A percentile compares a stretch with the other conserved stretches of the same genome.
phyloP scores from a whole-genome alignment of 2,888 invertebrate species.

The Drosophila anceps region DNA sequence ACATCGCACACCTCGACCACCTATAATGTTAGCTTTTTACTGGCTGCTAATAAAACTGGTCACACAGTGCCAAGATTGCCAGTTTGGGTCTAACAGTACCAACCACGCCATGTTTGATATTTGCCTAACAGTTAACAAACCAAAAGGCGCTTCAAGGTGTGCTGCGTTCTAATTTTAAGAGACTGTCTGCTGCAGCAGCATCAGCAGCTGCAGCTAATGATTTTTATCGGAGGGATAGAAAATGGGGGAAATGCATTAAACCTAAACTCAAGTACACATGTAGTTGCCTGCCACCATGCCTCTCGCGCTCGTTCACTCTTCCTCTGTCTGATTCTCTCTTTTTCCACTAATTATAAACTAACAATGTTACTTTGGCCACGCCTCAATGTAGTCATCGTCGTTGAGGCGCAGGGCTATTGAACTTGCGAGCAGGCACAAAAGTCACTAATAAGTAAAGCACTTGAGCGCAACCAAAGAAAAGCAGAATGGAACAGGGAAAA shows the following conservation, averaged over 20 bases:
- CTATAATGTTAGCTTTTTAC: not conserved
- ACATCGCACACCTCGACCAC: not conserved
- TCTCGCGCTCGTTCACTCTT: not conserved
- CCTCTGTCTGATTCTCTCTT: slow-evolving; percentile 9
- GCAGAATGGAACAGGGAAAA: slow-evolving; percentile 56
- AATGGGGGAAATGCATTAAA: slow-evolving; percentile 59
- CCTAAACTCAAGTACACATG: slow-evolving; percentile 61
- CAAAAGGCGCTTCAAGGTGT: slow-evolving; percentile 42
- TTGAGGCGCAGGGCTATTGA: slow-evolving; percentile 66
- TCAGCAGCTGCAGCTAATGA: slow-evolving; percentile 13
- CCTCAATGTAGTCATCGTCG: slow-evolving; percentile 20
- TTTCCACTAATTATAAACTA: slow-evolving; percentile 76
- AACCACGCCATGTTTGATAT: slow-evolving; percentile 41
- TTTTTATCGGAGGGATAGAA: slow-evolving; percentile 20
- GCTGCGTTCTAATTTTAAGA: slow-evolving; percentile 56
- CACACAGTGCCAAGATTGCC: slow-evolving; percentile 10
- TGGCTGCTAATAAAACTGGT: not conserved
- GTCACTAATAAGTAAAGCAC: slow-evolving; percentile 83
- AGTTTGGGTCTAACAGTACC: not conserved
- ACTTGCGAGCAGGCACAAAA: slow-evolving; percentile 69
- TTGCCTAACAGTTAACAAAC: slow-evolving; percentile 54
- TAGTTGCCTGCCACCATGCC: slow-evolving; percentile 17
- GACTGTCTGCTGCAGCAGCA: slow-evolving; percentile 8
- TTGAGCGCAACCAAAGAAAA: slow-evolving; percentile 75
- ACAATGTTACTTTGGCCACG: slow-evolving; percentile 65